A percentile compares a stretch with the other conserved stretches of the same genome.
Conservation (phyloP, 1,140 invertebrate genomes). For the Zaprionus camerounensis region DNA sequence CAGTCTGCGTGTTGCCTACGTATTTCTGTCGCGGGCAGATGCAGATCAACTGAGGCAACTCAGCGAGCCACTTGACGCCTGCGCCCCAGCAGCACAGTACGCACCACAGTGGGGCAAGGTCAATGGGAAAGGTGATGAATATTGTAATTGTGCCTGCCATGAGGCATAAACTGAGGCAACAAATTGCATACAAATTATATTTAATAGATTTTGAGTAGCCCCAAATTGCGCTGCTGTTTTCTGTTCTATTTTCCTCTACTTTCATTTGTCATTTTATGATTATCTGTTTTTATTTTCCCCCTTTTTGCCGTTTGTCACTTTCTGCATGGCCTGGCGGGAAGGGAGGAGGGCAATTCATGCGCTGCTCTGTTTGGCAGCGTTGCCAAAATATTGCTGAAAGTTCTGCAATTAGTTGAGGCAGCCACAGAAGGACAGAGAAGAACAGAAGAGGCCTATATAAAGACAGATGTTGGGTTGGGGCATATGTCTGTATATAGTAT, state of each 20-base stretch:
- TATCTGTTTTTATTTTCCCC: background rate
- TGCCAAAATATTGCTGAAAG: constrained; percentile 24
- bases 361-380: constrained; percentile 55
- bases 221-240: background rate
- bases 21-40: constrained; percentile 31
- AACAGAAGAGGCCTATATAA: background rate
- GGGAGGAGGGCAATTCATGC: constrained; percentile 34
- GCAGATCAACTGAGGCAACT: constrained; percentile 23
- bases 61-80: constrained; percentile 38
- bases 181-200: too few species aligned
- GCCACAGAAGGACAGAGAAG: background rate
- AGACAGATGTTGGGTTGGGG: background rate
- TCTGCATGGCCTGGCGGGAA: constrained; percentile 21
- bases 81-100: background rate
- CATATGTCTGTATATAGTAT: background rate
- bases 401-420: constrained; percentile 33
- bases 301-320: background rate
- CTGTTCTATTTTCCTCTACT: background rate
- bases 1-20: constrained; percentile 28
- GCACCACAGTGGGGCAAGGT: constrained; percentile 48
- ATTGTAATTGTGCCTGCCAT: too few species aligned
- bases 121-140: constrained; percentile 29
- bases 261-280: background rate
- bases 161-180: too few species aligned
- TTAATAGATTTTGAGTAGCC: too few species aligned